Evolutionary conservation across 2,888 invertebrate species (phyloP).

Genomic region (Lasioglossum figueresi): DNA sequence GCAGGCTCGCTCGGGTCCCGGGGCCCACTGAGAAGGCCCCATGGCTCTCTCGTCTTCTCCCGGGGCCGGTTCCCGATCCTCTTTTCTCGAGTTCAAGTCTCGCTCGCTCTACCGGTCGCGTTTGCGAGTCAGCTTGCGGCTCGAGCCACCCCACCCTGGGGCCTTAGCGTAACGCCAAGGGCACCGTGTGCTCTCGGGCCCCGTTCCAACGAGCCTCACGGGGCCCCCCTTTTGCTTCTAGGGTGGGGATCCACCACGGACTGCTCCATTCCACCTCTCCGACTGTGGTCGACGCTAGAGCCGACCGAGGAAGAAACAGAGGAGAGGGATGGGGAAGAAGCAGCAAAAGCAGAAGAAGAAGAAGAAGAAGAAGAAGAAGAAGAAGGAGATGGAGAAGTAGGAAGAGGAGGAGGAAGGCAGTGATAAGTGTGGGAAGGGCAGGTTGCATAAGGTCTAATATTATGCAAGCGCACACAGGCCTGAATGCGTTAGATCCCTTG

Average conservation of each 20-base stretch:
- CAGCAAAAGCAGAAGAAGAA: conserved; percentile 29
- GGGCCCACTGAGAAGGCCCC: neutral
- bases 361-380: conserved; percentile 29
- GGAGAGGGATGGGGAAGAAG: conserved; percentile 34
- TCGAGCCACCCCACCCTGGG: conserved; percentile 73
- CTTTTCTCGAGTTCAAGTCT: neutral
- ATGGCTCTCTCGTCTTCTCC: conserved; percentile 23
- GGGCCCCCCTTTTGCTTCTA: conserved; percentile 45
- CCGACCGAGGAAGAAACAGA: conserved; percentile 7
- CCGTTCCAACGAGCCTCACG: conserved; percentile 61
- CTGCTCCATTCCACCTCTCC: conserved; percentile 57
- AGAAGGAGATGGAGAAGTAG: conserved; percentile 50
- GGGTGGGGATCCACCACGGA: conserved; percentile 62
- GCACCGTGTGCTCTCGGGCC: conserved; percentile 64
- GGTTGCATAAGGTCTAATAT: conserved; percentile 82
- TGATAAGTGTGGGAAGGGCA: conserved; percentile 84
- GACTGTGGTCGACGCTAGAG: neutral
- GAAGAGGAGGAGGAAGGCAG: conserved; percentile 74
- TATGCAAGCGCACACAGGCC: conserved; percentile 79
- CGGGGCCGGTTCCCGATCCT: neutral
- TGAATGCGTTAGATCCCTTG: conserved; percentile 80
- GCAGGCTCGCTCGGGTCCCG: conserved; percentile 25
- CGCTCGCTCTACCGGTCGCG: conserved; percentile 26
- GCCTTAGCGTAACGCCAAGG: conserved; percentile 73
- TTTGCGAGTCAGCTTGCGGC: conserved; percentile 36